phyloP scores from a whole-genome alignment of 2,797 vertebrate species.

The Falco novaeseelandiae region DNA sequence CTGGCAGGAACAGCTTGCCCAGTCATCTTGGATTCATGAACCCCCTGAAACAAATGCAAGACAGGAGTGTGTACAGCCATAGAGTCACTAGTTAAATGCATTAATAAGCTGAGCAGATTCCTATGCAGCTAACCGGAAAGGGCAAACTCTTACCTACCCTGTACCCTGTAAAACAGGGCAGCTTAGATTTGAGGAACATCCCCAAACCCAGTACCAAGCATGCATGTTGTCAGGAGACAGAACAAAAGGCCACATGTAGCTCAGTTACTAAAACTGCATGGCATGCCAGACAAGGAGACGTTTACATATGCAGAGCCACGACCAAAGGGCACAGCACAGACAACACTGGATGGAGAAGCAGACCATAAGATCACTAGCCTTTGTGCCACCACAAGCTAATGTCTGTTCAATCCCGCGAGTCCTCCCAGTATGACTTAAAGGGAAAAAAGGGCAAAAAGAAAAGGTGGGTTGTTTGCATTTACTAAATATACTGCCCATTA shows the following conservation, averaged over 20 bases:
- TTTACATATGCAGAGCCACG: not conserved
- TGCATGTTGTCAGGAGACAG: not conserved
- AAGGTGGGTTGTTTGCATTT: not conserved
- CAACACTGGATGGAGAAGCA: not conserved
- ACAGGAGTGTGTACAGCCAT: not conserved
- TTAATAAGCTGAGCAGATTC: not conserved
- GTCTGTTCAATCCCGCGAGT: not conserved
- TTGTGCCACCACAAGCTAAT: not conserved
- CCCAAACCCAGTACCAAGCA: not conserved
- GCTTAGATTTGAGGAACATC: not conserved
- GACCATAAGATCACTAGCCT: not conserved
- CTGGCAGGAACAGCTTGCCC: not conserved
- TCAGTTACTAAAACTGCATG: not conserved
- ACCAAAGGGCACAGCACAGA: not conserved
- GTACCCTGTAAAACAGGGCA: not conserved
- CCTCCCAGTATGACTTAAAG: not conserved
- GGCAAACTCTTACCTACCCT: not conserved
- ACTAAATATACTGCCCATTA: not conserved
- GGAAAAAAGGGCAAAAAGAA: not conserved
- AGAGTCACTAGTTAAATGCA: not conserved
- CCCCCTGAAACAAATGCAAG: not conserved
- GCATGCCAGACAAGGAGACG: not conserved
- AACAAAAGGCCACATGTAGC: not conserved
- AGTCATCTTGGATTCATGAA: not conserved
- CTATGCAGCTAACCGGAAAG: not conserved